Base-by-base conservation (phyloP, 92 coral and sea anemone genomes). In the Epizoanthus fatuus region DNA sequence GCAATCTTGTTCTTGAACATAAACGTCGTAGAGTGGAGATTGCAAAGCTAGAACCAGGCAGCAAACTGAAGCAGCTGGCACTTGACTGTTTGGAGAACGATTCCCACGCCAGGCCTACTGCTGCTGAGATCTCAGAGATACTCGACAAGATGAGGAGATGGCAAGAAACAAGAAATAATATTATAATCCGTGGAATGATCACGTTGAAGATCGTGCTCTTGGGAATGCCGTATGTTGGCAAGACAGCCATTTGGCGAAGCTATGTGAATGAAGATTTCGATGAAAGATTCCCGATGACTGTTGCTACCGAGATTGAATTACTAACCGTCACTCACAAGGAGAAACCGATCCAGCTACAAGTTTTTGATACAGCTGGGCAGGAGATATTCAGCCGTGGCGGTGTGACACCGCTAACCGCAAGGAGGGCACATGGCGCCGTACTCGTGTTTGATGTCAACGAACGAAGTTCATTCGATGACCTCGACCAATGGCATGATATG, bases 61-160 rank as follows among this genome's bases (percentile, higher is more conserved):
- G 35, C 14, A 75, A 57, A 37, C 86, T 85, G 2, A 73, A 81
- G 47, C 83, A 80, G 7, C 56, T 79, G 13, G 93, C 85, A 16
- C 93, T 71, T 4, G 80, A 52, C 13, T 90, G 93, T 66, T 80
- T 90, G 55, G 87, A 90, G 57, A 90, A 90, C 47, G 86, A 85
- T 86, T 68, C 44, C 25, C 60, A 17, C 20, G 80, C 70, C 58
- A 81, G 93, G 38, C 93, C 93, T 9, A 25, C 83, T 7, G 81
- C 86, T 7, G 75, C 8, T 47, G 75, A 90, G 53, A 45, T 84
- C 9, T 52, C 55, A n/a, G 62, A 10, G 5, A 62, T 38, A 10
- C 73, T 90, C n/a, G 86, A 85, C 37, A 74, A 71, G 29, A 19
- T 69, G 58, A 55, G 87, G 55, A 85, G 72, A 37, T 64, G 84